These are phyloP conservation scores for Blastomussa wellsi DNA, from an alignment of 92 coral and sea anemone genomes.

Conservation along the genomic window DNA sequence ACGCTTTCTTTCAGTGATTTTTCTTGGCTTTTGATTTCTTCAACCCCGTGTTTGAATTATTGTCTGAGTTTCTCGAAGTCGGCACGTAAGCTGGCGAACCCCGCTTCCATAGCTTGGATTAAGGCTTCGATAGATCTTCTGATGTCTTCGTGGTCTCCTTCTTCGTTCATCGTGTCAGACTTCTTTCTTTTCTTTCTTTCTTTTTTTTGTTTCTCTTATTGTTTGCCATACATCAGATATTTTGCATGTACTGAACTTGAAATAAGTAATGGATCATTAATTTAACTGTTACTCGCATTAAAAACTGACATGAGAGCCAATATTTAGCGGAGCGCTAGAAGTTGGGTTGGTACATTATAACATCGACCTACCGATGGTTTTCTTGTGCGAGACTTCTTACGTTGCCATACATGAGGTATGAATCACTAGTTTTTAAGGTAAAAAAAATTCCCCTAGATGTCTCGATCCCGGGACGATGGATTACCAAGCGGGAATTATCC, in stretches of 20 bases:
- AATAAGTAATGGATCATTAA: not conserved
- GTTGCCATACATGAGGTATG: too few species aligned
- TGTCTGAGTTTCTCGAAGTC: not conserved
- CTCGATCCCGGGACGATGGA: too few species aligned
- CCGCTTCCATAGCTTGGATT: not conserved
- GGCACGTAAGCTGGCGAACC: not conserved
- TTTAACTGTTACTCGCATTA: slow-evolving; percentile 11
- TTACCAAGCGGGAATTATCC: too few species aligned
- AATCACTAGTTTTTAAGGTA: too few species aligned
- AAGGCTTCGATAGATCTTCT: slow-evolving; percentile 11
- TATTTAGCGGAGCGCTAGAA: slow-evolving; percentile 1
- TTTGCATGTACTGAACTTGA: not conserved
- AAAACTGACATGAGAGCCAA: slow-evolving; percentile 5
- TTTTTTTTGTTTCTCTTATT: not conserved
- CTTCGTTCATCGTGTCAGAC: too few species aligned
- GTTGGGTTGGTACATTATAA: not conserved
- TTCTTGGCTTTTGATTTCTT: slow-evolving; percentile 11
- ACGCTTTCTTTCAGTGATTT: not conserved
- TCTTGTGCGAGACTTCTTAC: too few species aligned
- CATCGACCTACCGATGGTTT: too few species aligned
- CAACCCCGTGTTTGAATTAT: not conserved
- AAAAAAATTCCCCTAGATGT: too few species aligned
- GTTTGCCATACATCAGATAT: not conserved
- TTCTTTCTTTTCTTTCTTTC: not conserved
- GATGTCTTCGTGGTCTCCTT: not conserved